Base-by-base conservation (phyloP, 2,888 invertebrate genomes). In the Drosophila hamatofila region DNA sequence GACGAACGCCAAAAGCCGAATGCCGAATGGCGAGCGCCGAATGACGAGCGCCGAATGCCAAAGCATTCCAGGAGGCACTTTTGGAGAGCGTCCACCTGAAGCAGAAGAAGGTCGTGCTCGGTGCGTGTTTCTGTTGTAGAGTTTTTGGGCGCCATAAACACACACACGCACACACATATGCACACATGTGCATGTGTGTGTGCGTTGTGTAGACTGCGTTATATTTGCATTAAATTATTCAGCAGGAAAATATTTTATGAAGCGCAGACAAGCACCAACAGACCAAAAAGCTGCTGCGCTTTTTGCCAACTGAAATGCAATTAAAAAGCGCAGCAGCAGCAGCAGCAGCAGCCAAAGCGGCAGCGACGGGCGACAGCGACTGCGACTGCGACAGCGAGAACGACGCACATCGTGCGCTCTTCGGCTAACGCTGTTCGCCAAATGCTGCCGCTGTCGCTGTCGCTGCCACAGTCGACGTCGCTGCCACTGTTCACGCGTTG, bases 141-240 rank as follows among this genome's bases (percentile, higher is more conserved):
- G 37, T 75, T 75, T 71, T 69, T 59, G 14, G 75, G 75, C 75
- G 75, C 51, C 52, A 74, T 55, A 25, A 44, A 60, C 67, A 30
- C 33, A 33, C 33, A 27, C 48, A 30, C 18, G 8, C 48, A 42
- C 6, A 23, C 44, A 23, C 21, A 18, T 11, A 1, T 4, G 6
- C 9, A 3, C 42, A 33, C 33, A 8, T 60, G 49, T 60, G 23
- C 49, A 30, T 4, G 3, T 48, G 56, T 48, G 56, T 46, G 23
- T 46, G 62, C 27, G 42, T 12, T 51, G 55, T 83, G 85, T 83
- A 82, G 88, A 88, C 88, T 88, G 83, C 88, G 88, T 83, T 83
- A 85, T 85, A 88, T 85, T 85, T 84, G 83, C 75, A 78, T 88
- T 84, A 65, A 84, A 84, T 84, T 71, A 84, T 88, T 88, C 70